These are phyloP conservation scores for Dolichopus griseipennis DNA, from an alignment of 2,888 invertebrate genomes.

Conservation along the genomic window DNA sequence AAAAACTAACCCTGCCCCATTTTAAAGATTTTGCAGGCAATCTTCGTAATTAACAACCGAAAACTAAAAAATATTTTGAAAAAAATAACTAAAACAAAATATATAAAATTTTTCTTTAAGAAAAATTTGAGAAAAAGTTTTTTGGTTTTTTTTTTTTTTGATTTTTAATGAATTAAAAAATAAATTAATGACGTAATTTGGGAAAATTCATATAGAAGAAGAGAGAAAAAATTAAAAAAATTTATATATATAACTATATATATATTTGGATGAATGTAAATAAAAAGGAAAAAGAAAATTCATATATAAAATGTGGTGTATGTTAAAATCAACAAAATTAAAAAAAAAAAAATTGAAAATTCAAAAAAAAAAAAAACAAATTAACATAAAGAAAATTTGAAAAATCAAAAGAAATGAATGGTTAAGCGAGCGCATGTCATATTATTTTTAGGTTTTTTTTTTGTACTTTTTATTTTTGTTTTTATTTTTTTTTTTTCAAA, in stretches of 20 bases:
- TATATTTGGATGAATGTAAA: no score
- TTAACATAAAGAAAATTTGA: conserved; percentile 4
- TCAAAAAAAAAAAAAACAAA: no score
- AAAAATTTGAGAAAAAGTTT: conserved; percentile 13
- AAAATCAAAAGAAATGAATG: conserved; percentile 12
- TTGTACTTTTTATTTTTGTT: no score
- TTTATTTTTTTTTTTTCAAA: not conserved
- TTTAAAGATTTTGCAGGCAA: conserved; percentile 22
- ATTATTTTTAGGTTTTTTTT: no score
- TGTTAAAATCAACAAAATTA: no score
- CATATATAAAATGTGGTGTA: no score
- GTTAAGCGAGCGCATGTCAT: not conserved
- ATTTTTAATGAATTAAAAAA: not conserved
- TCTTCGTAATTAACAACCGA: conserved; percentile 16
- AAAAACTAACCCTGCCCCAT: conserved; percentile 45
- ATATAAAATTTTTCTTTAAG: conserved; percentile 12
- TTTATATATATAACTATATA: no score
- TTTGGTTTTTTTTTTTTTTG: no score
- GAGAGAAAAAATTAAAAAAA: no score
- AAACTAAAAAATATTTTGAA: conserved; percentile 14
- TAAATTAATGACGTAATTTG: conserved; percentile 8
- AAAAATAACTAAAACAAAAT: conserved; percentile 14
- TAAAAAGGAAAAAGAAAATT: no score
- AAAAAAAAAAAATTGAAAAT: no score
- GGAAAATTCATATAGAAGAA: conserved; percentile 13